Percentiles rank a stretch among this genome's conserved stretches.
These are phyloP conservation scores for Cheirogaleus medius DNA, from an alignment of 2,113 vertebrate genomes.

Conservation along the genomic window DNA sequence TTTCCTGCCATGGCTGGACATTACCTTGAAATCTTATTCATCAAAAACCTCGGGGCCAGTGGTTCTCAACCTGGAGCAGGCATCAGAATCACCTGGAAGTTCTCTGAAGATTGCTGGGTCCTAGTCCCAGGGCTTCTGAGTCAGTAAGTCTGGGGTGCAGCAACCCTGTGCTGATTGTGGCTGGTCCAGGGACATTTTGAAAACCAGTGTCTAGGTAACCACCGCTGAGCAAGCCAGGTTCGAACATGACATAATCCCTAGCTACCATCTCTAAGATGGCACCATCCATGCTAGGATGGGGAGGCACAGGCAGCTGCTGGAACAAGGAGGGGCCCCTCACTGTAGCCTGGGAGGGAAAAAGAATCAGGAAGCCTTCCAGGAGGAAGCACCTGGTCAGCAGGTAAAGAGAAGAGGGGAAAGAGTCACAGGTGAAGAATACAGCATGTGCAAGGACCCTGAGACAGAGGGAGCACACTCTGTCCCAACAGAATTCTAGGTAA, in stretches of 20 bases:
- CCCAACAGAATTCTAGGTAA: background rate
- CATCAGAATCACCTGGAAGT: background rate
- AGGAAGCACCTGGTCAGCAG: background rate
- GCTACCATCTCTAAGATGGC: background rate
- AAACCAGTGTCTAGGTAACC: background rate
- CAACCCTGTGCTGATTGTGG: no score
- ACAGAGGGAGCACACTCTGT: background rate
- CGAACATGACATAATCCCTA: background rate
- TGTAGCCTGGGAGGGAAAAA: background rate
- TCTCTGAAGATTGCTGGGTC: background rate
- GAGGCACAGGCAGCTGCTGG: background rate
- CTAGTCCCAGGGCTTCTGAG: background rate
- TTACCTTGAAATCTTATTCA: background rate
- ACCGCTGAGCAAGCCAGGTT: fast-evolving
- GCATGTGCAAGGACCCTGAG: fast-evolving
- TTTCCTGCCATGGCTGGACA: background rate
- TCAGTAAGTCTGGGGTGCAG: background rate
- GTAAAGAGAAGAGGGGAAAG: no score
- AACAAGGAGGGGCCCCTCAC: background rate
- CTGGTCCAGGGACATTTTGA: background rate
- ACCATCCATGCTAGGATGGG: background rate
- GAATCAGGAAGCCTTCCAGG: background rate
- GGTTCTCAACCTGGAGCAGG: background rate
- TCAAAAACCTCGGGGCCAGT: background rate
- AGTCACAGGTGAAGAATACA: background rate